Evolutionary conservation across 2,797 vertebrate species (phyloP).

Genomic region (Rhinella marina): DNA sequence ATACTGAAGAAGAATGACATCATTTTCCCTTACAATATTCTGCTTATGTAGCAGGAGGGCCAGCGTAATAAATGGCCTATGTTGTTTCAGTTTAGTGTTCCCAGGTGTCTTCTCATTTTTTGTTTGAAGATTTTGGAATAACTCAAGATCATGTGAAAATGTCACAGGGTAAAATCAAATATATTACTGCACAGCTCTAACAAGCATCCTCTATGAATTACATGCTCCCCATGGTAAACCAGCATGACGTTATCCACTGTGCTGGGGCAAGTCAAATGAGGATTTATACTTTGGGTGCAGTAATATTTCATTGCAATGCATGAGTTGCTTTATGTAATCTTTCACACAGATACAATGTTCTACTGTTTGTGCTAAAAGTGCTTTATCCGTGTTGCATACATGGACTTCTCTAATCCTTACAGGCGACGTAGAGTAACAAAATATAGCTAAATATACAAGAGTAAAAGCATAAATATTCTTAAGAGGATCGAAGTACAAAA

Average conservation of each 20-base stretch:
- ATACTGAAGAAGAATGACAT: slow-evolving; percentile 9
- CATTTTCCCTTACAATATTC: slow-evolving; percentile 29
- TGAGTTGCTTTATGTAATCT: slow-evolving; percentile 41
- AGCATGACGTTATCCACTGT: slow-evolving; percentile 46
- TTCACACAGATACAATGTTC: slow-evolving; percentile 41
- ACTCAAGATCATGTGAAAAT: slow-evolving; percentile 53
- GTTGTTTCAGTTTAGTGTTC: slow-evolving; percentile 48
- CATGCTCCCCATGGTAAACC: slow-evolving; percentile 36
- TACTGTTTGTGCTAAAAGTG: slow-evolving; percentile 27
- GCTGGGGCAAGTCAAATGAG: slow-evolving; percentile 48
- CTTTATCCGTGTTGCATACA: slow-evolving; percentile 15
- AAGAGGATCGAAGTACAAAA: background rate
- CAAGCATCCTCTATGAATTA: slow-evolving; percentile 41
- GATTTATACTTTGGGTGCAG: slow-evolving; percentile 43
- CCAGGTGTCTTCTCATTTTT: slow-evolving; percentile 47
- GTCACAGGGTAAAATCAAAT: slow-evolving; percentile 49
- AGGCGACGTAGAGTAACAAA: background rate
- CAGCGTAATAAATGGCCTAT: slow-evolving; percentile 26
- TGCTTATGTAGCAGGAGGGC: slow-evolving; percentile 39
- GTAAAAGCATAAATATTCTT: background rate
- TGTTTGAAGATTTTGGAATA: slow-evolving; percentile 50
- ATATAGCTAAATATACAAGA: background rate
- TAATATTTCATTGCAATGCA: slow-evolving; percentile 45
- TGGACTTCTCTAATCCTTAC: background rate
- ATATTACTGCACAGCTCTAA: slow-evolving; percentile 29